Evolutionary conservation across 2,113 vertebrate genomes (phyloP), one percentile per base, ranked within the genome.

Genomic region (Xenopus borealis): DNA sequence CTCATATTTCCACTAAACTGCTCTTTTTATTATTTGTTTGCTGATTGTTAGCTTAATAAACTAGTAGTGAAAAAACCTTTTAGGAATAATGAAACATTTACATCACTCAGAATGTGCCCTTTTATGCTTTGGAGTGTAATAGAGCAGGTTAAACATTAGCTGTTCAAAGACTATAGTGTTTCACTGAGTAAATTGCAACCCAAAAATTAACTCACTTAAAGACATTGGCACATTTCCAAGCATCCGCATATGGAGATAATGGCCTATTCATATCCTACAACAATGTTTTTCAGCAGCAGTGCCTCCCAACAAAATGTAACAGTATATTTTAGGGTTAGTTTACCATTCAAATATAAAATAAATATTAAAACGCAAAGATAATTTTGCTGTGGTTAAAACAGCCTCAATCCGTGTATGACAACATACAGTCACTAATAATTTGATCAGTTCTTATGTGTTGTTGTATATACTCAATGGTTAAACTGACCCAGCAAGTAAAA

Each of bases 221-320:
- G 59, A 78, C 64, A 71, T 13, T 82, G 82, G 68, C 69, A 0
- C 78, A 82, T 52, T 80, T 86, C 78, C 81, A 85, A 83, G 81
- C 62, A 62, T 57, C 69, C 80, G 78, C 81, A 83, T 76, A 80
- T 81, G 83, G 88, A 86, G 81, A 13, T 50, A 79, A 85, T 73
- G 81, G 89, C 82, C 81, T 82, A 80, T 89, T 86, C 80, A 65
- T 82, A 78, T 81, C 81, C 50, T 82, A 50, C 72, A 59, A 16
- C 50, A 86, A 87, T 88, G 87, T 88, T 83, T 78, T 86, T 90
- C 84, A 83, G 84, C 86, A 81, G 85, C 83, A 78, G 65, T 76
- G 71, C 76, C 81, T 82, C 81, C 81, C 79, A 88, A 83, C 90
- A 89, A 93, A 91, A 82, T 87, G 85, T 87, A 83, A 85, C 91